Evolutionary conservation across 2,797 vertebrate genomes (phyloP).

Genomic region (Ambastaia sidthimunki): DNA sequence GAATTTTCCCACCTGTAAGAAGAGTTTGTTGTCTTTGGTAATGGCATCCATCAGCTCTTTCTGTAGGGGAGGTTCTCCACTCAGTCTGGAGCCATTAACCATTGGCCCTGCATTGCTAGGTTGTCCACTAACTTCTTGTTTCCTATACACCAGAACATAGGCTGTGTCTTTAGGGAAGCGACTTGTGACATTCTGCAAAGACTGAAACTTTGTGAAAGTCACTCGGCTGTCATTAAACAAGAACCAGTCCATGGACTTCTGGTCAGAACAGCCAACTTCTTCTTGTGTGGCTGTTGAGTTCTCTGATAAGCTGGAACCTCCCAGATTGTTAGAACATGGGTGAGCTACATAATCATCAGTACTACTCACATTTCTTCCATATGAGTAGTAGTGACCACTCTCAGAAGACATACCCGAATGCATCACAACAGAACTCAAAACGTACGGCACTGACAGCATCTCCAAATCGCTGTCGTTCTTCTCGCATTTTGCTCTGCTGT

Average conservation of each 20-base stretch:
- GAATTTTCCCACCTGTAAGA: slow-evolving; percentile 87
- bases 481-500: slow-evolving; percentile 69
- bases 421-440: slow-evolving; percentile 93
- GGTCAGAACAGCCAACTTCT: slow-evolving; percentile 66
- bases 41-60: slow-evolving; percentile 98
- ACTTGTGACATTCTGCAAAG: slow-evolving; percentile 96
- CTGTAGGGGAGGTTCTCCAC: slow-evolving; percentile 91
- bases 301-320: slow-evolving; percentile 64
- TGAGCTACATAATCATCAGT: slow-evolving; percentile 69
- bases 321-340: slow-evolving; percentile 70
- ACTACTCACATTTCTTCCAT: slow-evolving; percentile 85
- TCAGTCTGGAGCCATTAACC: slow-evolving; percentile 81
- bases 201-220: slow-evolving; percentile 95
- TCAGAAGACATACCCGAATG: slow-evolving; percentile 97
- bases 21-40: slow-evolving; percentile 98
- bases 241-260: slow-evolving; percentile 90
- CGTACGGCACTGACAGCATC: slow-evolving; percentile 82
- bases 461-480: slow-evolving; percentile 38
- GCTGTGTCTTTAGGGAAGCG: slow-evolving; percentile 98
- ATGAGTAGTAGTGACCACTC: slow-evolving; percentile 98
- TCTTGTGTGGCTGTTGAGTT: slow-evolving; percentile 71
- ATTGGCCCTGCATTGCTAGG: slow-evolving; percentile 63
- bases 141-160: slow-evolving; percentile 96
- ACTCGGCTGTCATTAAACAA: slow-evolving; percentile 98
- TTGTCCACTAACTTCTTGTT: slow-evolving; percentile 77